Evolutionary conservation across 2,113 vertebrate species (phyloP).

Genomic region (Urocynchramus pylzowi): DNA sequence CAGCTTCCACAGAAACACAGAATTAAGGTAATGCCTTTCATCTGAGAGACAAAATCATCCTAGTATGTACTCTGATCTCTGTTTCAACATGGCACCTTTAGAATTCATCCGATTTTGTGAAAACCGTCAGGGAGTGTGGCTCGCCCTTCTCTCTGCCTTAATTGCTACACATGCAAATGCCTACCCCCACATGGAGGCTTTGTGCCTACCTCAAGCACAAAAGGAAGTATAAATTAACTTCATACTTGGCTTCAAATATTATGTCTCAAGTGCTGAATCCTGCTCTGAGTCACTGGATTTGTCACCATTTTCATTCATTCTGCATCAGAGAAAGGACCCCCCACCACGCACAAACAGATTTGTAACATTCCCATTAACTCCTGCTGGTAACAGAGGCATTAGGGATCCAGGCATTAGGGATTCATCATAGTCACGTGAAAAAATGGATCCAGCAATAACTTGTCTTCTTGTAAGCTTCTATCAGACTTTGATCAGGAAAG

Average conservation of each 20-base stretch:
- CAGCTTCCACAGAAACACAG: neutral
- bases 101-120: neutral
- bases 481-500: neutral
- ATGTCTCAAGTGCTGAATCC: neutral
- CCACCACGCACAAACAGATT: neutral
- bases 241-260: neutral
- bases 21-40: slow-evolving; percentile 30
- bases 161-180: neutral
- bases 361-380: neutral
- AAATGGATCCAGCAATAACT: neutral
- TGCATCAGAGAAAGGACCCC: neutral
- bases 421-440: rapidly evolving
- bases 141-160: neutral
- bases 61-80: neutral
- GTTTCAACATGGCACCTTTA: neutral
- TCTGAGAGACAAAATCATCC: slow-evolving; percentile 15
- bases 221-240: slow-evolving; percentile 10
- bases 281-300: neutral
- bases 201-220: neutral
- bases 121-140: neutral
- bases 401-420: neutral
- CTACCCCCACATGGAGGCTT: neutral
- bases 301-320: neutral
- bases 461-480: neutral
- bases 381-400: rapidly evolving